Percentiles rank a stretch among this genome's conserved stretches.
phyloP scores from a whole-genome alignment of 2,888 invertebrate genomes.

The Toxonevra muliebris region DNA sequence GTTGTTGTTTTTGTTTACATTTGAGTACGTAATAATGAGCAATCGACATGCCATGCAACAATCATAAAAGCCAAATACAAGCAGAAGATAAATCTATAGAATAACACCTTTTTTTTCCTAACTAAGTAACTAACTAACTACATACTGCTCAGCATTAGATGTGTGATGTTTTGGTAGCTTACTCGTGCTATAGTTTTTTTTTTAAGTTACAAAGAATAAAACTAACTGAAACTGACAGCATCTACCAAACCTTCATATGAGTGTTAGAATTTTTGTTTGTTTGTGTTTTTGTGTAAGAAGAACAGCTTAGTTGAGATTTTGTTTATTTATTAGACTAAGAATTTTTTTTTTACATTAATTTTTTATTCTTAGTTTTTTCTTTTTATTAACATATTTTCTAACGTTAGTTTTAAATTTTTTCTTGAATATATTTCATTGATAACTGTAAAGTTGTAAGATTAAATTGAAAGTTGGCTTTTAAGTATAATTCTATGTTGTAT shows the following conservation, averaged over 20 bases:
- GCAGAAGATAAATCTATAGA: neutral
- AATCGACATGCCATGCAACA: conserved; percentile 15
- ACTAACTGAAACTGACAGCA: neutral
- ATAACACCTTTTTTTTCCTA: too few species aligned
- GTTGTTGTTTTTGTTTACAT: neutral
- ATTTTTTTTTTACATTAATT: neutral
- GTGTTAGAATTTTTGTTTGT: too few species aligned
- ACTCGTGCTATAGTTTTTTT: neutral
- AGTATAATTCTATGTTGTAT: too few species aligned
- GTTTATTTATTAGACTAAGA: neutral
- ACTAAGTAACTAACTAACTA: too few species aligned
- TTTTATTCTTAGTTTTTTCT: neutral
- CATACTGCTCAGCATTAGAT: too few species aligned
- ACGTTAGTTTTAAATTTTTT: neutral
- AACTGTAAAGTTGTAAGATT: neutral
- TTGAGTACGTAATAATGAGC: neutral
- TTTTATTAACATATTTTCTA: too few species aligned
- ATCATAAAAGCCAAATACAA: conserved; percentile 5
- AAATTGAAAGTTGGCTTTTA: neutral
- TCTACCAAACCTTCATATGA: neutral
- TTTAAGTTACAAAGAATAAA: neutral
- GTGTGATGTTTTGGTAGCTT: too few species aligned
- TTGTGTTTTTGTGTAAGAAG: too few species aligned
- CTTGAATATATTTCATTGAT: conserved; percentile 2
- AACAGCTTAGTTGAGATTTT: neutral